Base-by-base conservation (phyloP, 2,113 vertebrate species). In the Craseonycteris thonglongyai region DNA sequence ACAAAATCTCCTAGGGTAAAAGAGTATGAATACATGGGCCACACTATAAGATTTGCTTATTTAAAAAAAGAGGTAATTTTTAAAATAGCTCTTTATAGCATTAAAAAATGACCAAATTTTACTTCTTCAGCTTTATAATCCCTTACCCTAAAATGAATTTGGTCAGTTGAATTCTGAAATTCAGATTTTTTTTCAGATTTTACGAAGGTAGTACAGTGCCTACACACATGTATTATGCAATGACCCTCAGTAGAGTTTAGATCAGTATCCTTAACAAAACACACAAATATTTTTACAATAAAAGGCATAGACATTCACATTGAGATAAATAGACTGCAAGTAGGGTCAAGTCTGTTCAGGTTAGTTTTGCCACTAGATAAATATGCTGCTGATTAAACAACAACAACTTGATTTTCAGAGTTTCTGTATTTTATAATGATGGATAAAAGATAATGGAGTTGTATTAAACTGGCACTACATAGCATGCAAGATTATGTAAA, bases 21-120 rank as follows among this genome's bases (percentile, higher is more conserved):
- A 58, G 12, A 12, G 19, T 15, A 8, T 87, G 35, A 33, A 59
- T 54, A 2, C 40, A 75, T 74, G 21, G 74, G 2, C 24, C 45
- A 13, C 33, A 88, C 12, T 45, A 26, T 38, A 88, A 93, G 1
- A 15, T 11, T 54, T 21, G 0, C 56, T 97, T 93, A 54, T 74
- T 96, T 91, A 95, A 91, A 82, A 91, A 82, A n/a, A 54, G 21
- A 95, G 65, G 6, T 7, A 58, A 40, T 30, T 95, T 96, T 91
- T 45, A 51, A 96, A 95, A 74, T 11, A 38, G 30, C 7, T 93
- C 95, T 88, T 38, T 3, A 40, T 26, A 91, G 0, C 0, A 51
- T 51, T 78, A 88, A 18, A 89, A 7, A 88, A 85, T 56, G 4
- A 10, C 2, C 3, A 2, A 22, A 0, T 92, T 89, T 95, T 91